Base-by-base conservation (phyloP, 2,113 vertebrate species). In the Hippocampus barbouri region DNA sequence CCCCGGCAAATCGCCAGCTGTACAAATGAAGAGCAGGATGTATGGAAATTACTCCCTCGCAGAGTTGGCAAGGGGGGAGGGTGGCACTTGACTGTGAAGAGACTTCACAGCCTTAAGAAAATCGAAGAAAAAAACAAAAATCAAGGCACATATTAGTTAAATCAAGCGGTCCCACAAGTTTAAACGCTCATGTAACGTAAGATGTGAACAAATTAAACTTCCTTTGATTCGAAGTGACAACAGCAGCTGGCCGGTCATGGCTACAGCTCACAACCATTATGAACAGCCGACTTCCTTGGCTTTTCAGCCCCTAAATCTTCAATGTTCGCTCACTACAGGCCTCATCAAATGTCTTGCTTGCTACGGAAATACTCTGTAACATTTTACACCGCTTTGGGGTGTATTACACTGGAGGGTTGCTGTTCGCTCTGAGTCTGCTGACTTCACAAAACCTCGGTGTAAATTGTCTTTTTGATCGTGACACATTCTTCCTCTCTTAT, bases 21-120 rank as follows among this genome's bases (percentile, higher is more conserved):
- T 83, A 72, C 53, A 85, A 85, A 85, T 79, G 73, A 71, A 77
- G 63, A 60, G 74, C 76, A 81, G 80, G 76, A 83, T 76, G 78
- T 74, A 73, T 78, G 75, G 66, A 72, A 72, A 51, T 59, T 64
- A 71, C 53, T 69, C 74, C 71, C 73, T 71, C 56, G 70, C 47
- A 77, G 23, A 77, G 43, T 25, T 60, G 38, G 8, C 27, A 14
- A 60, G 49, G 66, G 72, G 68, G 68, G 62, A 43, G 64, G 59
- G 45, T 30, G 0, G 1, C 20, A 25, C 27, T 41, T 74, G 53
- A 74, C 53, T 5, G 45, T 5, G 2, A 2, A 38, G n/a, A 63
- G 12, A 27, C 30, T 54, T 54, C 3, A 54, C 47, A 49, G 10
- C 15, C 16, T 51, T 1, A n/a, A 21, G n/a, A 56, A 56, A 56